Conservation (phyloP, 53 echinoderm and acorn worm genomes). For the Paelopatides confundens region DNA sequence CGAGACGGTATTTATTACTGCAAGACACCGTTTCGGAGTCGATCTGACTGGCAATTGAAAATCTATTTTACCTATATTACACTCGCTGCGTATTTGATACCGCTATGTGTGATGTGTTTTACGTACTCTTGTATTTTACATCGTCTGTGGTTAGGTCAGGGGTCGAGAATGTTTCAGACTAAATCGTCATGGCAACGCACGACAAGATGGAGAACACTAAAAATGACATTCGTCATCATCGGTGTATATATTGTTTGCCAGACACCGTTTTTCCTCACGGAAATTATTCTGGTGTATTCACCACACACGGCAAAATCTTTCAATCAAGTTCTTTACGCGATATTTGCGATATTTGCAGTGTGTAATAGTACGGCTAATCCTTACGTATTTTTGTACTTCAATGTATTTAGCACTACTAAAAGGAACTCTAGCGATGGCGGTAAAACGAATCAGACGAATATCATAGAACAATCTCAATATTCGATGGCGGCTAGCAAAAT, state of each 20-base stretch:
- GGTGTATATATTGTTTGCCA: conserved; percentile 88
- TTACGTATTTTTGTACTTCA: conserved; percentile 92
- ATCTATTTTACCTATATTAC: conserved; percentile 83
- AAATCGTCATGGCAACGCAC: conserved; percentile 89
- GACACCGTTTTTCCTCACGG: conserved; percentile 83
- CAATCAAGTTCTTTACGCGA: conserved; percentile 69
- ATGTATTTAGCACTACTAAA: conserved; percentile 77
- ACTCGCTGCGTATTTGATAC: conserved; percentile 77
- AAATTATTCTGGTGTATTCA: conserved; percentile 69
- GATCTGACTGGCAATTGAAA: conserved; percentile 53
- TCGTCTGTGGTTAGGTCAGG: conserved; percentile 78
- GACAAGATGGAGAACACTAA: conserved; percentile 88
- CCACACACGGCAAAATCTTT: neutral
- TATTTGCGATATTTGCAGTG: conserved; percentile 88
- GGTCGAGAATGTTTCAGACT: conserved; percentile 85
- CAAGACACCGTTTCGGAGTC: conserved; percentile 62
- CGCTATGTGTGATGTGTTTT: conserved; percentile 82
- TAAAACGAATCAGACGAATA: conserved; percentile 62
- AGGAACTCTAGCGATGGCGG: conserved; percentile 38
- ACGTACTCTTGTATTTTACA: conserved; percentile 84
- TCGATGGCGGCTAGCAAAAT: conserved; percentile 26
- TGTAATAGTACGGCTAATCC: conserved; percentile 91
- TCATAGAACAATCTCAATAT: conserved; percentile 67
- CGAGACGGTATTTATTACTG: conserved; percentile 54
- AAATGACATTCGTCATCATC: conserved; percentile 98